phyloP scores from a whole-genome alignment of 2,888 invertebrate genomes.

The Leptothorax acervorum region DNA sequence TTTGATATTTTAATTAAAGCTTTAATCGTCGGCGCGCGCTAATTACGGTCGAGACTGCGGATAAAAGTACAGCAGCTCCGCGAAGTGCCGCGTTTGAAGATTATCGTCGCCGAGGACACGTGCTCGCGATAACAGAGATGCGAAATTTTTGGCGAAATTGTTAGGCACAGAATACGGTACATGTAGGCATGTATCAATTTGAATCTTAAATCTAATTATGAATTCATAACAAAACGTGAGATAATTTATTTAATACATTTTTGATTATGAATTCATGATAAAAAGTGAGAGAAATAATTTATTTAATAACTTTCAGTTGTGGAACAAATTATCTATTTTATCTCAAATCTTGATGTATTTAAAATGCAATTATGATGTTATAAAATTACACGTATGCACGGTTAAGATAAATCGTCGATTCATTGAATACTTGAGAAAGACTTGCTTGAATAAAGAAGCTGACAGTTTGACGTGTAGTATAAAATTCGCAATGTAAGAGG shows the following conservation, averaged over 20 bases:
- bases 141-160: background rate
- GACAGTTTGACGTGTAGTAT: background rate
- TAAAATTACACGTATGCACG: background rate
- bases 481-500: background rate
- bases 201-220: background rate
- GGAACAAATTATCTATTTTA: background rate
- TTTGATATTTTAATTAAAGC: slow-evolving; percentile 31
- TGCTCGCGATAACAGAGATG: background rate
- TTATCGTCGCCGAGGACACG: background rate
- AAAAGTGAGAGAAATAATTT: background rate
- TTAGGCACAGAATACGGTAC: background rate
- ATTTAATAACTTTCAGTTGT: background rate
- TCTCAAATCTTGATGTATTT: background rate
- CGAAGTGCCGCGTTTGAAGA: background rate
- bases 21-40: background rate
- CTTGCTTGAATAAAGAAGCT: background rate
- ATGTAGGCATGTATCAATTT: background rate
- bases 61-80: background rate
- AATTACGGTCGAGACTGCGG: slow-evolving; percentile 3
- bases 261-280: background rate
- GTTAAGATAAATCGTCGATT: background rate
- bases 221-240: background rate
- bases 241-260: background rate
- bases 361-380: background rate
- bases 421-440: background rate